Base-by-base conservation (phyloP, 2,888 invertebrate genomes). In the Amphipyra berbera region DNA sequence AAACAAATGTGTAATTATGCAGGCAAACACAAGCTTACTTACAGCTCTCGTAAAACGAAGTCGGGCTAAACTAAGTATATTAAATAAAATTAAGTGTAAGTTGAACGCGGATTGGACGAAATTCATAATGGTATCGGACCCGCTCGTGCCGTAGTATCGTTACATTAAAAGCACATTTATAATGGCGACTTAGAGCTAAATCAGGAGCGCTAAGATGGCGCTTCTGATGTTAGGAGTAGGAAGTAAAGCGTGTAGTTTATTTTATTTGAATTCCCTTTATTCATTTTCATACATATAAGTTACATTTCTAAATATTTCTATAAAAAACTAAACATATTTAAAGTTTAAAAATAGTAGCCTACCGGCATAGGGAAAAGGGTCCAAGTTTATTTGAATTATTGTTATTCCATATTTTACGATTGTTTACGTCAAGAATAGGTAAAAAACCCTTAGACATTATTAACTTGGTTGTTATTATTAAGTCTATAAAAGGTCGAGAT, bases 91-190 rank as follows among this genome's bases (percentile, higher is more conserved):
- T 79, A 77, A 77, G 73, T 78, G 67, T 69, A 69, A 73, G 74
- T 78, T 75, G 74, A 79, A 79, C 74, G 69, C 59, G 76, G 79
- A 84, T 75, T 84, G 76, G 78, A 88, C 86, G 83, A 88, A 89
- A 90, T 89, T 89, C 89, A 89, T 90, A 90, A 88, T 88, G 81
- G 85, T 88, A 88, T 85, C 78, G 61, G 30, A 83, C 73, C 68
- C 77, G 90, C 92, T 91, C 92, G 92, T 91, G 92, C 91, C 86
- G 75, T 76, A 78, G 87, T 90, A 91, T 91, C 91, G 86, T 86
- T 82, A 90, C 88, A 92, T 92, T 93, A 92, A 92, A 93, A 92
- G 90, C 92, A 91, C 93, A 93, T 94, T 93, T 93, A 94, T 93
- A 91, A 93, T 88, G 75, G 72, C 80, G 81, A 88, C 88, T 89